Evolutionary conservation across 2,888 invertebrate genomes (phyloP).

Genomic region (Harpalus rufipes): DNA sequence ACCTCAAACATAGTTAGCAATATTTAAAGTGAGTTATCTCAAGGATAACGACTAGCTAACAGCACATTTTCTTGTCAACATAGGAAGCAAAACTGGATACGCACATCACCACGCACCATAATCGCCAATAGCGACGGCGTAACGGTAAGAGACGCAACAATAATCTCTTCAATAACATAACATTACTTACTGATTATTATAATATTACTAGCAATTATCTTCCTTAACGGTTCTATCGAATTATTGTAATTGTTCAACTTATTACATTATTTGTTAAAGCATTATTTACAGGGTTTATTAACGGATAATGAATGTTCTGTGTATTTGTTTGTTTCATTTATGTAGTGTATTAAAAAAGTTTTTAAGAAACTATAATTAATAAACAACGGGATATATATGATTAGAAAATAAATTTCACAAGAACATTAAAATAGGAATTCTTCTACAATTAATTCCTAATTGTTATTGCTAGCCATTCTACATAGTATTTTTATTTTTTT

Average conservation of each 20-base stretch:
- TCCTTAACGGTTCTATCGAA: constrained; percentile 10
- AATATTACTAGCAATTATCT: constrained; percentile 12
- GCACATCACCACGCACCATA: constrained; percentile 13
- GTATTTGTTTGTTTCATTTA: too few species aligned
- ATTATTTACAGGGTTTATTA: too few species aligned
- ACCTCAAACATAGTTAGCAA: too few species aligned
- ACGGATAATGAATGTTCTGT: too few species aligned
- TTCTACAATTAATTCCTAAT: too few species aligned
- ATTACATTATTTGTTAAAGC: neutral
- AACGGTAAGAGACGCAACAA: constrained; percentile 28
- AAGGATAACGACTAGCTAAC: constrained; percentile 1
- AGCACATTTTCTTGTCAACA: neutral
- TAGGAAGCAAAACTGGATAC: constrained; percentile 11
- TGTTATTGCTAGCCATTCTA: too few species aligned
- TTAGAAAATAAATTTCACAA: too few species aligned
- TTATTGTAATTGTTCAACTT: constrained; percentile 11
- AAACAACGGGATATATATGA: too few species aligned
- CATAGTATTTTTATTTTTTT: too few species aligned
- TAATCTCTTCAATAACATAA: constrained; percentile 40
- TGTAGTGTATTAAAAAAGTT: too few species aligned
- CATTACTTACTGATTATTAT: constrained; percentile 30
- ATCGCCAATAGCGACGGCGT: constrained; percentile 17
- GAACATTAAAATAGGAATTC: too few species aligned
- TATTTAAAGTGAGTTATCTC: neutral
- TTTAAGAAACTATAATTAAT: too few species aligned